Evolutionary conservation across 2,113 vertebrate species (phyloP).

Genomic region (Corythornis vintsioides): DNA sequence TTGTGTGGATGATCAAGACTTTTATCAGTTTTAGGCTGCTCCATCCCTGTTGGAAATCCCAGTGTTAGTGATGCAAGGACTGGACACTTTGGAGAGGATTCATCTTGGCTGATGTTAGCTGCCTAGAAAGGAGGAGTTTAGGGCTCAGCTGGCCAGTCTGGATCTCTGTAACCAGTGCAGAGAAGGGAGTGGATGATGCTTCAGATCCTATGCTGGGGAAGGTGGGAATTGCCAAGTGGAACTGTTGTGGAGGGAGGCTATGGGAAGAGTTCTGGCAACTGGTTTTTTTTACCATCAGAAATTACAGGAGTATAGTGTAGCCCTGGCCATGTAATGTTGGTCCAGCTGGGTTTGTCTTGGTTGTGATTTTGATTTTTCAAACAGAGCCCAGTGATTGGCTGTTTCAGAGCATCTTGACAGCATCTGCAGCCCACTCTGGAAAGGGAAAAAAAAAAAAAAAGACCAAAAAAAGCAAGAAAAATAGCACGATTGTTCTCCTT

Average conservation of each 20-base stretch:
- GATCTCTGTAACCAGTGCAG: not conserved
- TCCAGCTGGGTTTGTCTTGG: not conserved
- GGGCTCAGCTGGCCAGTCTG: not conserved
- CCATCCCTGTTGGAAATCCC: not conserved
- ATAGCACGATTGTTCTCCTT: rapidly evolving
- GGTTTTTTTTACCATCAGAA: not conserved
- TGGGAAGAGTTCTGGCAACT: not conserved
- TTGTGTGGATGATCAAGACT: not conserved
- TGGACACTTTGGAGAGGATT: not conserved
- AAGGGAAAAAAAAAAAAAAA: not conserved
- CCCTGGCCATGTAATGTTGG: not conserved
- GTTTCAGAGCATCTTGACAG: not conserved
- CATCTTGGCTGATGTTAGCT: not conserved
- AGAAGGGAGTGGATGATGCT: not conserved
- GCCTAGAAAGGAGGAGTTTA: not conserved
- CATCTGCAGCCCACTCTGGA: not conserved
- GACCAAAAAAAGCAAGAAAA: not conserved
- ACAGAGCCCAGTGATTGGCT: not conserved
- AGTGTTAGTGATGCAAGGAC: not conserved
- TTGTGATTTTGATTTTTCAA: not conserved
- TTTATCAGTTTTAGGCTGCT: not conserved
- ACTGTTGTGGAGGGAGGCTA: not conserved
- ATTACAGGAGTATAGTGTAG: not conserved
- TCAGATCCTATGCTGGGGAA: not conserved
- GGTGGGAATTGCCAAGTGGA: not conserved